Evolutionary conservation across 1,140 invertebrate genomes (phyloP).

Genomic region (Drosophila hydei): DNA sequence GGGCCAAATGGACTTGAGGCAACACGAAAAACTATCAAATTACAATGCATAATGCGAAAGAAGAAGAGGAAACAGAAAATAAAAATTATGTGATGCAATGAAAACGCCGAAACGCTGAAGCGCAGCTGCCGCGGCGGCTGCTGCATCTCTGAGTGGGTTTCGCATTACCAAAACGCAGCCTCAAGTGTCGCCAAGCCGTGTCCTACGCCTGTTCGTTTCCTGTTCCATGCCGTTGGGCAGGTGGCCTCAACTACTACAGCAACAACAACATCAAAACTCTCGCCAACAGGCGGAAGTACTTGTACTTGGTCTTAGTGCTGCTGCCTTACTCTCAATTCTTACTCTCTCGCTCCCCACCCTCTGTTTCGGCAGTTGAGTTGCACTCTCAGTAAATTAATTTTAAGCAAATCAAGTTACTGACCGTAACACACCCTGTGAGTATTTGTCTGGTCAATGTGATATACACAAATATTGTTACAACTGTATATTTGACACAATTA

Average conservation of each 20-base stretch:
- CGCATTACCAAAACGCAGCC: constrained; percentile 37
- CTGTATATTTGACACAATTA: too few species aligned
- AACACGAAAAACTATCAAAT: constrained; percentile 55
- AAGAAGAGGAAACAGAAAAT: constrained; percentile 23
- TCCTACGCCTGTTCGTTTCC: constrained; percentile 29
- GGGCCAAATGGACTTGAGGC: constrained; percentile 61
- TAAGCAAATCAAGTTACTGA: too few species aligned
- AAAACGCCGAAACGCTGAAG: constrained; percentile 11
- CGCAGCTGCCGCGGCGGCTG: constrained; percentile 24
- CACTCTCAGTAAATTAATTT: background rate
- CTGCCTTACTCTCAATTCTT: constrained; percentile 12
- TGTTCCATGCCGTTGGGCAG: constrained; percentile 37
- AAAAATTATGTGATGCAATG: constrained; percentile 34
- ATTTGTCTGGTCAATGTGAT: too few species aligned
- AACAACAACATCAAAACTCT: background rate
- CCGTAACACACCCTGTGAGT: background rate
- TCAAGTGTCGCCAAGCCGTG: constrained; percentile 34
- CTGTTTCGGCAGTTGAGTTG: background rate
- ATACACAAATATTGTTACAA: too few species aligned
- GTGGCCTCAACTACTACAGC: constrained; percentile 18
- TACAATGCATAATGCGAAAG: constrained; percentile 40
- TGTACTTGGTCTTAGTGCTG: constrained; percentile 24
- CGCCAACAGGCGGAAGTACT: constrained; percentile 34
- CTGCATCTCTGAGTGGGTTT: constrained; percentile 37
- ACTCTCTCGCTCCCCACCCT: constrained; percentile 6